Percentiles rank a stretch among this genome's conserved stretches.
phyloP scores from a whole-genome alignment of 2,113 vertebrate genomes.

The Antennarius striatus region DNA sequence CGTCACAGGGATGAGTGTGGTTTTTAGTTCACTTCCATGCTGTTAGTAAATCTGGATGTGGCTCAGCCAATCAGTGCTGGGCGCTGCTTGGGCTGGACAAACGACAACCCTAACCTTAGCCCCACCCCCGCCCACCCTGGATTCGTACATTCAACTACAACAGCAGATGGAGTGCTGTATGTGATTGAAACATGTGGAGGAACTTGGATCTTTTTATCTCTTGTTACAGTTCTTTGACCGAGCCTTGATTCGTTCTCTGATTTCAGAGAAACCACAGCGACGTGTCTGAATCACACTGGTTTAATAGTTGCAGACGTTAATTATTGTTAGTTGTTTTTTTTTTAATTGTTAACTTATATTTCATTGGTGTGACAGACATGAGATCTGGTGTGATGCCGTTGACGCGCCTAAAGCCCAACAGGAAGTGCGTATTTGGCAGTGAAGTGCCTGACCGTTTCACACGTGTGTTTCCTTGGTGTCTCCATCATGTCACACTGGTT shows the following conservation, averaged over 20 bases:
- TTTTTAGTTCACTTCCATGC: too few relatives aligned
- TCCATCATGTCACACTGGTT: too few relatives aligned
- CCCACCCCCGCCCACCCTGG: not conserved
- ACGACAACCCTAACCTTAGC: too few relatives aligned
- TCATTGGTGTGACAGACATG: not conserved
- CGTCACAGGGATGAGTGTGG: too few relatives aligned
- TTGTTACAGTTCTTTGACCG: slow-evolving; percentile 27
- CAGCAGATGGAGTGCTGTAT: slow-evolving; percentile 2
- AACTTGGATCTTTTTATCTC: not conserved
- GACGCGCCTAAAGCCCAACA: not conserved
- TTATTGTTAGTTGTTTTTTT: not conserved
- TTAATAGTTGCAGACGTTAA: not conserved
- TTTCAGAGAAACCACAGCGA: slow-evolving; percentile 3
- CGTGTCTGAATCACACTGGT: not conserved
- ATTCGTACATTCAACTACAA: slow-evolving; percentile 19
- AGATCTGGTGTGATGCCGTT: not conserved
- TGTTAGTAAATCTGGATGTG: not conserved
- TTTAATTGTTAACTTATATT: not conserved
- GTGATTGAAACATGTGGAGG: not conserved
- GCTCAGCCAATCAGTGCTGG: slow-evolving; percentile 2
- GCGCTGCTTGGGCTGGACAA: not conserved
- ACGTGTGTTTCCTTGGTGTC: too few relatives aligned
- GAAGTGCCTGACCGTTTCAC: slow-evolving; percentile 54
- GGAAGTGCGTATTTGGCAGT: slow-evolving; percentile 31
- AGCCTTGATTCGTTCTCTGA: not conserved